phyloP scores from a whole-genome alignment of 2,113 vertebrate genomes.

The Bubo scandiacus region DNA sequence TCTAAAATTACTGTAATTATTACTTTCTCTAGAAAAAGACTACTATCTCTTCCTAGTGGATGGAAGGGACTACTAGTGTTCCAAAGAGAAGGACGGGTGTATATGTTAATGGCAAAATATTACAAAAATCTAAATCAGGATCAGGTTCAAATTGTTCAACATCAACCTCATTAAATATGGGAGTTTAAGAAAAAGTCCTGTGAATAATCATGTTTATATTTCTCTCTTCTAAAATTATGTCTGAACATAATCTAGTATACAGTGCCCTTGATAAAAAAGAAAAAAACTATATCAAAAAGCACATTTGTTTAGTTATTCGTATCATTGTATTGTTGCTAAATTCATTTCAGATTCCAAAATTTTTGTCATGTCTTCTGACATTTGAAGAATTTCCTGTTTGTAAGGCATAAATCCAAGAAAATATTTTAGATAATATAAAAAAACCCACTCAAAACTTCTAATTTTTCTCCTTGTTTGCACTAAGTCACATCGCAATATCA shows the following conservation, averaged over 20 bases:
- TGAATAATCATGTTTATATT: background rate
- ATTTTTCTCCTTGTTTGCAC: background rate
- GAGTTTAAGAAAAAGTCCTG: background rate
- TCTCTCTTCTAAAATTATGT: background rate
- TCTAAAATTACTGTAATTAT: background rate
- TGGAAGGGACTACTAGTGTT: background rate
- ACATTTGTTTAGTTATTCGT: background rate
- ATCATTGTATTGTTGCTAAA: background rate
- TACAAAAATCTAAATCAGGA: background rate
- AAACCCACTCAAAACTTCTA: accelerated
- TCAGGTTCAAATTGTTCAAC: background rate
- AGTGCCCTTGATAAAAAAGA: background rate
- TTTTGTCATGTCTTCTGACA: background rate
- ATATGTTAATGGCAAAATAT: background rate
- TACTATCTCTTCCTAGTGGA: background rate
- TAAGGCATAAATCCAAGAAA: background rate
- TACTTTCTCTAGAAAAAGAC: background rate
- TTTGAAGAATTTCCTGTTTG: background rate
- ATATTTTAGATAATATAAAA: background rate
- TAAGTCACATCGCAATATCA: background rate
- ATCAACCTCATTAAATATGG: background rate
- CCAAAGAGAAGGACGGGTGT: background rate
- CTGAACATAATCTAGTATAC: background rate
- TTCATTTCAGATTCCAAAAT: background rate
- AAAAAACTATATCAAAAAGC: background rate